A percentile compares a stretch with the other conserved stretches of the same genome.
Evolutionary conservation across 92 coral and sea anemone genomes (phyloP).

Genomic region (Zoanthus solanderi): DNA sequence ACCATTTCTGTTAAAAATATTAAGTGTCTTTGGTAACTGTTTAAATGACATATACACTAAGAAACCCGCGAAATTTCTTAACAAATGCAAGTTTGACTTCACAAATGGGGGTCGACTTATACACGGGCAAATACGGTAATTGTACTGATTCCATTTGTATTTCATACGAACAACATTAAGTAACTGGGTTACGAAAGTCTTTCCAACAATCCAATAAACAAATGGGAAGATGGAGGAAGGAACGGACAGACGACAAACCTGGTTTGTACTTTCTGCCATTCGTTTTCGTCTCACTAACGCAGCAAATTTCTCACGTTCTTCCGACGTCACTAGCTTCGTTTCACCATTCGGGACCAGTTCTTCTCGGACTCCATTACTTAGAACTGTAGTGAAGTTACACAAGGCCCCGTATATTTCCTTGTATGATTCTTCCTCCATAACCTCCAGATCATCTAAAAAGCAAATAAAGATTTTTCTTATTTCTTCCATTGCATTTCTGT

Average conservation of each 20-base stretch:
- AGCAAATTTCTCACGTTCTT: constrained; percentile 76
- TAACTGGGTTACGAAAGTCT: too few species aligned
- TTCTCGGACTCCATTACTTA: constrained; percentile 84
- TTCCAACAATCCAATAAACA: too few species aligned
- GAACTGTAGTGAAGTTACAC: constrained; percentile 83
- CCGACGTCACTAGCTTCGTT: constrained; percentile 66
- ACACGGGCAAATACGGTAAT: too few species aligned
- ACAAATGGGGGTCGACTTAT: too few species aligned
- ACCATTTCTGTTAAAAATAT: too few species aligned
- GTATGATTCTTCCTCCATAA: constrained; percentile 72
- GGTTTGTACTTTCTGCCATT: constrained; percentile 85
- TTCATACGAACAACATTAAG: too few species aligned
- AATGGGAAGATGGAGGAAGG: too few species aligned
- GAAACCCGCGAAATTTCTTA: too few species aligned
- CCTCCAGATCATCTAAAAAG: constrained; percentile 81
- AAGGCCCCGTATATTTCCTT: constrained; percentile 72
- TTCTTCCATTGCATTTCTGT: not conserved
- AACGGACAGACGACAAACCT: constrained; percentile 50
- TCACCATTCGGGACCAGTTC: constrained; percentile 79
- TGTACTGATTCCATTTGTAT: too few species aligned
- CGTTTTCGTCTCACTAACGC: constrained; percentile 77
- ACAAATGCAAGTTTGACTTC: too few species aligned
- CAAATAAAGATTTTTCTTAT: not conserved
- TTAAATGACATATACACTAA: too few species aligned
- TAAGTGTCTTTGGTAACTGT: too few species aligned